phyloP scores from a whole-genome alignment of 1,140 invertebrate species.

The Aphis gossypii region DNA sequence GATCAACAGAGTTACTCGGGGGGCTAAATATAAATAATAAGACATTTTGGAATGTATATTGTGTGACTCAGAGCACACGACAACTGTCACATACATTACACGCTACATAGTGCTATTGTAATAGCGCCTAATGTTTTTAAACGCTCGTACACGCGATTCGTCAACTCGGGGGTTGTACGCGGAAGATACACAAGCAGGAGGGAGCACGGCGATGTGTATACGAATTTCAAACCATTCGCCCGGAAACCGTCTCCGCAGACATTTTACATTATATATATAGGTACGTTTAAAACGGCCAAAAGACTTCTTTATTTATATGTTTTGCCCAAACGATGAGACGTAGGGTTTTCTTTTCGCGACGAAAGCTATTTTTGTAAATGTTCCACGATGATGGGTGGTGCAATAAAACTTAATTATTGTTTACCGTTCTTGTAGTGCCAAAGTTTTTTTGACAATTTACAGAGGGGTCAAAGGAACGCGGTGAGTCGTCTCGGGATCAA shows the following conservation, averaged over 20 bases:
- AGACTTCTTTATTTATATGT: conserved; percentile 18
- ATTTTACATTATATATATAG: neutral
- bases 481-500: neutral
- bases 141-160: neutral
- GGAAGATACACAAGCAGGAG: neutral
- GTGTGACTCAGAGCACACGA: neutral
- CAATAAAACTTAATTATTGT: neutral
- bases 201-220: neutral
- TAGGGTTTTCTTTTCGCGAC: neutral
- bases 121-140: conserved; percentile 3
- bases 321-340: neutral
- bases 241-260: neutral
- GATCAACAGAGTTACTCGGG: neutral
- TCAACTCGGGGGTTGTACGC: neutral
- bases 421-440: neutral
- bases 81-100: conserved; percentile 14
- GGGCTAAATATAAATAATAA: neutral
- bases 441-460: conserved; percentile 13
- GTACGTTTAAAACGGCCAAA: neutral
- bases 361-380: neutral
- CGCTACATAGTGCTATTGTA: neutral
- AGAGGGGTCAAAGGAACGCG: neutral
- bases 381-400: neutral
- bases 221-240: neutral
- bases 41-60: neutral